These are phyloP conservation scores for Drosophila nannoptera DNA, from an alignment of 1,140 invertebrate species.

Conservation along the genomic window DNA sequence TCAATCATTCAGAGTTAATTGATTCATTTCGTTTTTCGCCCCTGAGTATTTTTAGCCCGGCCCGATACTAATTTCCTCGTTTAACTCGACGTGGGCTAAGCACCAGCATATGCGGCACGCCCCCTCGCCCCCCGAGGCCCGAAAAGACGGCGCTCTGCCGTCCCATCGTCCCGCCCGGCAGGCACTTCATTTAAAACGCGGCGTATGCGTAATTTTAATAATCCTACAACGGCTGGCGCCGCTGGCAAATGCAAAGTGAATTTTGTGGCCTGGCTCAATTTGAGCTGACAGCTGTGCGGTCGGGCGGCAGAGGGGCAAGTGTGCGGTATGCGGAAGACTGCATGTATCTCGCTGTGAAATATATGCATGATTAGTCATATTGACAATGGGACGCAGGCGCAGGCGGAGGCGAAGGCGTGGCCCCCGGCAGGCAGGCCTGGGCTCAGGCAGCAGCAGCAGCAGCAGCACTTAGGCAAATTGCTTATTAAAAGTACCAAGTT, in stretches of 20 bases:
- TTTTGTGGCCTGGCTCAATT: slow-evolving; percentile 75
- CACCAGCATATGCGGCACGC: slow-evolving; percentile 34
- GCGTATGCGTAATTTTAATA: slow-evolving; percentile 77
- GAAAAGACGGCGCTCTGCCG: slow-evolving; percentile 1
- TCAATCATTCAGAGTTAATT: no score
- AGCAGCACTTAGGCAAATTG: slow-evolving; percentile 72
- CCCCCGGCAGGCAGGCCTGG: not conserved
- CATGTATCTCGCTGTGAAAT: slow-evolving; percentile 55
- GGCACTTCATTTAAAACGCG: slow-evolving; percentile 71
- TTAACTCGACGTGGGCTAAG: slow-evolving; percentile 24
- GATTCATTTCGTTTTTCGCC: slow-evolving; percentile 10
- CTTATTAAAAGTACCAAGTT: slow-evolving; percentile 69
- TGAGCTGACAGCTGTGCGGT: slow-evolving; percentile 60
- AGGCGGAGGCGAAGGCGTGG: not conserved
- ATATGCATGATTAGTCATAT: slow-evolving; percentile 76
- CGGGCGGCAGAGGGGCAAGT: not conserved
- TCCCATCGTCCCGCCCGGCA: not conserved
- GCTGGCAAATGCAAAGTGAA: slow-evolving; percentile 67
- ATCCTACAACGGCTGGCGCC: slow-evolving; percentile 61
- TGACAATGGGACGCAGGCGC: slow-evolving; percentile 51
- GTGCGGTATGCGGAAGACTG: not conserved
- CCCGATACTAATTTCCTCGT: slow-evolving; percentile 35
- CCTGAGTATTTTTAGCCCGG: slow-evolving; percentile 29
- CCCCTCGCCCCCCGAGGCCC: slow-evolving; percentile 15
- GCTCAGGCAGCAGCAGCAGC: slow-evolving; percentile 44